These are phyloP conservation scores for Solenodon paradoxus DNA, from an alignment of 2,113 vertebrate species.

Conservation along the genomic window DNA sequence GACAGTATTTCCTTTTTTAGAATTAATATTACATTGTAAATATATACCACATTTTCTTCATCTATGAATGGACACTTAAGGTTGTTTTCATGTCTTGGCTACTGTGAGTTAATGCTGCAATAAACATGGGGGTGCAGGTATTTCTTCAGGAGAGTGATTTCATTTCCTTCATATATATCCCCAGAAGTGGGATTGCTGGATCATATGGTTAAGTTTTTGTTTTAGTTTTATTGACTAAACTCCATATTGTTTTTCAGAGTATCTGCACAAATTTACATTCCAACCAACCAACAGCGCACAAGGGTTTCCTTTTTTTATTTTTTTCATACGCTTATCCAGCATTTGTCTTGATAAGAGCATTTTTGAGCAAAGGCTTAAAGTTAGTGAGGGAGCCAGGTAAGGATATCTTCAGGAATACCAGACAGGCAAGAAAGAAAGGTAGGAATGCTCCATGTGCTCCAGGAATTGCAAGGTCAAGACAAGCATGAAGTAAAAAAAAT, in stretches of 20 bases:
- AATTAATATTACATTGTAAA: not conserved
- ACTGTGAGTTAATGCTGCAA: not conserved
- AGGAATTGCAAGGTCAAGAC: not conserved
- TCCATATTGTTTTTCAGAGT: not conserved
- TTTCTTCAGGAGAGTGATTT: not conserved
- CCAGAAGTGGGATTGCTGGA: not conserved
- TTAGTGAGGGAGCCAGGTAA: not conserved
- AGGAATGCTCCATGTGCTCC: rapidly evolving
- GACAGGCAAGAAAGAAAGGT: not conserved
- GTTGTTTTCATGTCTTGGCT: too few relatives aligned
- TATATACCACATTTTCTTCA: not conserved
- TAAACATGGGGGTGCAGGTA: not conserved
- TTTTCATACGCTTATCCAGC: not conserved
- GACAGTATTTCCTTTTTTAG: not conserved
- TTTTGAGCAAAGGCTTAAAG: not conserved
- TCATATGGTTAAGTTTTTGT: not conserved
- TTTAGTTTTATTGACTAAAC: not conserved
- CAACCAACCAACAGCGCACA: not conserved
- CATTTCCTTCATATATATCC: not conserved
- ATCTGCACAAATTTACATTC: not conserved
- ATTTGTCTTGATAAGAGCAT: not conserved
- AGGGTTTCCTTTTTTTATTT: not conserved
- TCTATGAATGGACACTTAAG: not conserved
- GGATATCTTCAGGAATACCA: not conserved
- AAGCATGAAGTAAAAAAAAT: not conserved